Evolutionary conservation across 2,888 invertebrate species (phyloP), one percentile per base, ranked within the genome.

Genomic region (Cryptus armator): DNA sequence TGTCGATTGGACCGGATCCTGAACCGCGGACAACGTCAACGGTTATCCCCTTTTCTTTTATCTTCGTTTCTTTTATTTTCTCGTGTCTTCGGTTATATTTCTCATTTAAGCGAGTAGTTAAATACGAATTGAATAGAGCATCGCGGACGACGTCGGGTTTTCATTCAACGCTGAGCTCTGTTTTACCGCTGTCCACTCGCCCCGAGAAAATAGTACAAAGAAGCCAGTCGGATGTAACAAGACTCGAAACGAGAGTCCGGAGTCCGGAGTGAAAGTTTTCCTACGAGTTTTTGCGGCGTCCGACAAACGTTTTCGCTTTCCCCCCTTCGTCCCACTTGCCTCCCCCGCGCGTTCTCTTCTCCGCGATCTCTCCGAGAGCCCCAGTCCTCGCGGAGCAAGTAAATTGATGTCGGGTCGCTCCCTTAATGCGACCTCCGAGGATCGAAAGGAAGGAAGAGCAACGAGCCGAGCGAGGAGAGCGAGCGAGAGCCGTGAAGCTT

Each of bases 401-500:
- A 74, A 84, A 84, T 84, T 84, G 72, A 84, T 84, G 84, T 72
- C 72, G 81, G 37, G 77, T 81, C 66, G 67, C 46, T 32, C 51
- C 59, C 81, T 81, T 77, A 81, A 77, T 81, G 77, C 68, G 84
- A 77, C 84, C 76, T 77, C 48, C 53, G 72, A 81, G 81, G 80
- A 80, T 80, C 80, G 71, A 74, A 77, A 77, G 75, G 66, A 62
- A 80, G 24, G 46, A 75, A 62, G 24, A 10, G 7, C 16, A 19
- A n/a, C 37, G 77, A 53, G 51, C 12, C 14, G 14, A 68, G 48
- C 32, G 66, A 19, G 59, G 32, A 29, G 37, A 56, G 64, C 66
- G 76, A 71, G 72, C 53, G 83, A 29, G 46, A 71, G n/a, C 5
- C 37, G 37, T 9, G 37, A 37, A 62, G 24, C 32, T 46, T 66